Evolutionary conservation across 2,797 vertebrate species (phyloP).

Genomic region (Rhyacichthys aspro): DNA sequence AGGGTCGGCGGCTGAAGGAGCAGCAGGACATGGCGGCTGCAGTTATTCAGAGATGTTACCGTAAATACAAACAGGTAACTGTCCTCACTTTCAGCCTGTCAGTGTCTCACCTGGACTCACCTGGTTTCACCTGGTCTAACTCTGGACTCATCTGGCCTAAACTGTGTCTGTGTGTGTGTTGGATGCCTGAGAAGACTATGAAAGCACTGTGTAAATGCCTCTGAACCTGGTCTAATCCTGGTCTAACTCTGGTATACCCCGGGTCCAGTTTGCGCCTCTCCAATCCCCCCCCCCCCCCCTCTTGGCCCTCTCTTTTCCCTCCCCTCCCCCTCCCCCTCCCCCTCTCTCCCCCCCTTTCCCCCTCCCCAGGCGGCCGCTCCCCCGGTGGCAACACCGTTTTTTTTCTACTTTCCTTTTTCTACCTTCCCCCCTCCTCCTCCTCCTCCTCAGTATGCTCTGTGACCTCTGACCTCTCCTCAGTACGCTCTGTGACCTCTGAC

Average conservation of each 20-base stretch:
- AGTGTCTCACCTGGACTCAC: slow-evolving; percentile 42
- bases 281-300: too few relatives aligned
- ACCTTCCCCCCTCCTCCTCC: background rate
- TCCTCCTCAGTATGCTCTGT: too few relatives aligned
- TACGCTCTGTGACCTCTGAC: background rate
- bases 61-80: slow-evolving; percentile 23
- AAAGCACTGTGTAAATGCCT: too few relatives aligned
- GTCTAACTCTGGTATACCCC: slow-evolving; percentile 1
- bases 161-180: too few relatives aligned
- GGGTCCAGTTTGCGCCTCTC: too few relatives aligned
- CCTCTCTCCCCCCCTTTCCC: too few relatives aligned
- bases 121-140: slow-evolving; percentile 1
- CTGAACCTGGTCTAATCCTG: background rate
- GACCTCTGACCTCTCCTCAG: background rate
- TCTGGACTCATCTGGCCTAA: background rate
- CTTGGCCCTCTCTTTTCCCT: too few relatives aligned
- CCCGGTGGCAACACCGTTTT: slow-evolving; percentile 77
- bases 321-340: too few relatives aligned
- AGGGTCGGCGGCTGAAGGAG: slow-evolving; percentile 91
- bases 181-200: too few relatives aligned
- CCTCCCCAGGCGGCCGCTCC: too few relatives aligned
- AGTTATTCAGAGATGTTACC: slow-evolving; percentile 90
- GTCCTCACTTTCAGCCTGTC: too few relatives aligned
- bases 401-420: slow-evolving; percentile 26
- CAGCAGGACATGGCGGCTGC: slow-evolving; percentile 93